A percentile compares a stretch with the other conserved stretches of the same genome.
These are phyloP conservation scores for Gorilla gorilla DNA, from an alignment of 2,113 vertebrate genomes.

Conservation along the genomic window DNA sequence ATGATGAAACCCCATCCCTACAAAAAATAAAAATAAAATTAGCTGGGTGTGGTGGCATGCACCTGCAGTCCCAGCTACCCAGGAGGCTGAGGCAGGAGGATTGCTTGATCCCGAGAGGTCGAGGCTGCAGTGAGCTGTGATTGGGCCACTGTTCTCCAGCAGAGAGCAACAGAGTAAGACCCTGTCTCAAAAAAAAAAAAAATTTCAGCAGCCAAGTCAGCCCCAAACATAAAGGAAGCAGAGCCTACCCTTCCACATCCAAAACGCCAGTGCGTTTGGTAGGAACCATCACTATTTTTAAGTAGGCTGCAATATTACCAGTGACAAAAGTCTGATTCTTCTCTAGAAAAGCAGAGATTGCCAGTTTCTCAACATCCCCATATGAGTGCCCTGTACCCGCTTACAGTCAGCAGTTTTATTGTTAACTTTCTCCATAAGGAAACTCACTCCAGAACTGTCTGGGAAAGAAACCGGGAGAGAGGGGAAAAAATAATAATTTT, in stretches of 20 bases:
- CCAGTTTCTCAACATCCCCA: slow-evolving; percentile 19
- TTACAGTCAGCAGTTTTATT: slow-evolving; percentile 77
- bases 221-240: background rate
- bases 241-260: background rate
- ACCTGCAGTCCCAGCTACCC: no score
- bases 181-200: no score
- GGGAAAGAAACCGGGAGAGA: slow-evolving; percentile 46
- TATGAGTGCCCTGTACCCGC: slow-evolving; percentile 40
- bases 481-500: slow-evolving; percentile 77
- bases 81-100: no score
- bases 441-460: slow-evolving; percentile 71
- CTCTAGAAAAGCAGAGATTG: background rate
- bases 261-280: background rate
- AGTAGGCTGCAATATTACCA: slow-evolving; percentile 59
- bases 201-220: rapidly evolving
- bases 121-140: no score
- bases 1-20: no score
- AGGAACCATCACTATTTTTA: slow-evolving; percentile 63
- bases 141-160: no score
- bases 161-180: no score
- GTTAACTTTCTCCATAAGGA: slow-evolving; percentile 76
- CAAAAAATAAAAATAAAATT: no score
- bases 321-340: background rate
- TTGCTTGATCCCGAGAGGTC: no score
- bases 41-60: no score